These are phyloP conservation scores for Muscicapa striata DNA, from an alignment of 2,797 vertebrate genomes.

Conservation along the genomic window DNA sequence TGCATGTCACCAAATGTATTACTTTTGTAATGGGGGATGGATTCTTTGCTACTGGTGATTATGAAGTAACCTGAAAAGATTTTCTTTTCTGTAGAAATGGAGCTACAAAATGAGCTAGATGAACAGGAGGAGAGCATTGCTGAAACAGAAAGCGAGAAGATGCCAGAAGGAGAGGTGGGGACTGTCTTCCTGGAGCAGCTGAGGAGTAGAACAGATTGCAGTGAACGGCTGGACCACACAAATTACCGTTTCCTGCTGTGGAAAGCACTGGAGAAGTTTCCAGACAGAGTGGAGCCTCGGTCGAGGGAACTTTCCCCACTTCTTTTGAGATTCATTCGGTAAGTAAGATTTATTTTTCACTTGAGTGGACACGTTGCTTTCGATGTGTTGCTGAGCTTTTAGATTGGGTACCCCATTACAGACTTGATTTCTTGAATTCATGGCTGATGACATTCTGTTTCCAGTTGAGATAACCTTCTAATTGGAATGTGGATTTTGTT, in stretches of 20 bases:
- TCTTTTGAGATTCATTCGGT: slow-evolving; percentile 93
- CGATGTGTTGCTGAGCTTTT: background rate
- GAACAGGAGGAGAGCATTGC: slow-evolving; percentile 34
- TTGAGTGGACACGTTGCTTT: background rate
- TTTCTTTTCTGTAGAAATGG: slow-evolving; percentile 80
- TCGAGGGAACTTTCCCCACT: slow-evolving; percentile 92
- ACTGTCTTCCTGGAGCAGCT: slow-evolving; percentile 84
- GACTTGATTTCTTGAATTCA: background rate
- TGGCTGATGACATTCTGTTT: background rate
- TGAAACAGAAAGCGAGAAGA: slow-evolving; percentile 70
- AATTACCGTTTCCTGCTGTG: slow-evolving; percentile 94
- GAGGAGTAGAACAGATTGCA: slow-evolving; percentile 69
- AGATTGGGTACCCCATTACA: background rate
- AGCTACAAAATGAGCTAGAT: slow-evolving; percentile 75
- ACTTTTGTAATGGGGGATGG: background rate
- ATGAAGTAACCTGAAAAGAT: background rate
- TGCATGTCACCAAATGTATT: background rate
- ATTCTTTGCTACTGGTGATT: background rate
- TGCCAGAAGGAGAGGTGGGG: slow-evolving; percentile 77
- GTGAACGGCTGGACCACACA: slow-evolving; percentile 87
- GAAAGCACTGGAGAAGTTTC: slow-evolving; percentile 88
- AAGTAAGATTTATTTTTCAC: slow-evolving; percentile 14
- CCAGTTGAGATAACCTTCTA: background rate
- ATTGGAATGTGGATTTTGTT: background rate
- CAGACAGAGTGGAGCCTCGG: slow-evolving; percentile 90